These are phyloP conservation scores for Enteromius anoplus DNA, from an alignment of 2,797 vertebrate genomes.

Conservation along the genomic window DNA sequence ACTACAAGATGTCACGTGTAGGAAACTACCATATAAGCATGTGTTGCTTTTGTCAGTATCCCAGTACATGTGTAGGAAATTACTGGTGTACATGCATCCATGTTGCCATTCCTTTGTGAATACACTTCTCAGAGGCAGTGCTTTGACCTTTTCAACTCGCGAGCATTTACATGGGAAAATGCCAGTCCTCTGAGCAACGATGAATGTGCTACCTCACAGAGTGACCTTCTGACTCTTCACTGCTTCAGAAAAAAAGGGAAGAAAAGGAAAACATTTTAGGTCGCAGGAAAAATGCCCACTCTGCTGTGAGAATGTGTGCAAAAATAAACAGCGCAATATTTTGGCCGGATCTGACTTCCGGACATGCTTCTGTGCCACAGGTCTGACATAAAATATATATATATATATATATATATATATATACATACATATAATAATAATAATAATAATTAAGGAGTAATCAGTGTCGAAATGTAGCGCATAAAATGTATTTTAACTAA, in stretches of 20 bases:
- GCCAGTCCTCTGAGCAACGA: constrained; percentile 84
- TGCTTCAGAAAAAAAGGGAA: constrained; percentile 66
- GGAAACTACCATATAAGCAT: background rate
- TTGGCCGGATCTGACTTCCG: constrained; percentile 72
- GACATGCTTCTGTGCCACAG: constrained; percentile 76
- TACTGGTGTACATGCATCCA: constrained; percentile 11
- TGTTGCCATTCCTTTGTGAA: constrained; percentile 18
- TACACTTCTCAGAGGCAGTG: constrained; percentile 38
- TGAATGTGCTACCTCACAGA: constrained; percentile 87
- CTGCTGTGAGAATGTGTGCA: constrained; percentile 83
- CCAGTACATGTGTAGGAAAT: constrained; percentile 5
- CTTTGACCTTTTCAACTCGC: constrained; percentile 65
- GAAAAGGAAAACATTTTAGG: constrained; percentile 82
- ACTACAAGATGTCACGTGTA: background rate
- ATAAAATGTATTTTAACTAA: too few relatives aligned
- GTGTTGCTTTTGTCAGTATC: constrained; percentile 9
- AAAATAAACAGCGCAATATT: constrained; percentile 88
- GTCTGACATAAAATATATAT: constrained; percentile 55
- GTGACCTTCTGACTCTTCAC: constrained; percentile 77
- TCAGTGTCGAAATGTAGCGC: constrained; percentile 13
- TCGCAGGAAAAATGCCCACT: constrained; percentile 78
- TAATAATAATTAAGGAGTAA: constrained; percentile 2
- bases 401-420: too few relatives aligned
- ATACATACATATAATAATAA: background rate
- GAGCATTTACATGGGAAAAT: constrained; percentile 86